Percentiles rank a stretch among this genome's conserved stretches.
Conservation (phyloP, 1,140 invertebrate genomes). For the Sarcophaga peregrina region DNA sequence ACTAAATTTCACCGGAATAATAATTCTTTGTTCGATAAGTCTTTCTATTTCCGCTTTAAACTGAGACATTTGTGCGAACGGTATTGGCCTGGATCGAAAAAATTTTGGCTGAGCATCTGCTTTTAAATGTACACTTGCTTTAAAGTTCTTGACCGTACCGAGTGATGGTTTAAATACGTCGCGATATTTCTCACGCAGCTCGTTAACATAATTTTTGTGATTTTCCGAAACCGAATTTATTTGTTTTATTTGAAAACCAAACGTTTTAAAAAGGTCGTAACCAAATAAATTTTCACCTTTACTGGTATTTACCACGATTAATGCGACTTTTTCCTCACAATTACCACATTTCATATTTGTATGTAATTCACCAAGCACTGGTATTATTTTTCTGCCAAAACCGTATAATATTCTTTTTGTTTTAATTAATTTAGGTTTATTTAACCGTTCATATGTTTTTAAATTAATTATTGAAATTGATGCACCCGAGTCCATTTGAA, state of each 20-base stretch:
- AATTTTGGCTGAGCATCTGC: slow-evolving; percentile 30
- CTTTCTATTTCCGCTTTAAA: slow-evolving; percentile 52
- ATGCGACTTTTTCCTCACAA: slow-evolving; percentile 29
- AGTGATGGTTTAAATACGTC: slow-evolving; percentile 28
- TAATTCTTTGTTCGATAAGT: no score
- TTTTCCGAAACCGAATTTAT: slow-evolving; percentile 14
- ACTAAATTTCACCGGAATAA: no score
- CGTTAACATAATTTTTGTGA: not conserved
- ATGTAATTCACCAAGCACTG: slow-evolving; percentile 33
- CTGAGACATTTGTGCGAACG: slow-evolving; percentile 52
- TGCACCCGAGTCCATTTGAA: slow-evolving; percentile 43
- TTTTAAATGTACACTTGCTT: slow-evolving; percentile 36
- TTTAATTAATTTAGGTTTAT: slow-evolving; percentile 19
- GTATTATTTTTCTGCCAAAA: slow-evolving; percentile 27
- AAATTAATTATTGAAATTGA: slow-evolving; percentile 26
- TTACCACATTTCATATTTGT: slow-evolving; percentile 33
- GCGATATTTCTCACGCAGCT: not conserved
- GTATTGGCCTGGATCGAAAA: no score
- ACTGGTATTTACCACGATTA: not conserved
- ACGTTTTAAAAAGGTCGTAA: slow-evolving; percentile 24
- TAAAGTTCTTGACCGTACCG: slow-evolving; percentile 38
- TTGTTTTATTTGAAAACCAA: slow-evolving; percentile 42
- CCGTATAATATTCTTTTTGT: slow-evolving; percentile 21
- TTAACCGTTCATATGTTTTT: slow-evolving; percentile 17
- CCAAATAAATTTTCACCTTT: slow-evolving; percentile 39